Evolutionary conservation across 2,113 vertebrate genomes (phyloP).

Genomic region (Eidolon helvum): DNA sequence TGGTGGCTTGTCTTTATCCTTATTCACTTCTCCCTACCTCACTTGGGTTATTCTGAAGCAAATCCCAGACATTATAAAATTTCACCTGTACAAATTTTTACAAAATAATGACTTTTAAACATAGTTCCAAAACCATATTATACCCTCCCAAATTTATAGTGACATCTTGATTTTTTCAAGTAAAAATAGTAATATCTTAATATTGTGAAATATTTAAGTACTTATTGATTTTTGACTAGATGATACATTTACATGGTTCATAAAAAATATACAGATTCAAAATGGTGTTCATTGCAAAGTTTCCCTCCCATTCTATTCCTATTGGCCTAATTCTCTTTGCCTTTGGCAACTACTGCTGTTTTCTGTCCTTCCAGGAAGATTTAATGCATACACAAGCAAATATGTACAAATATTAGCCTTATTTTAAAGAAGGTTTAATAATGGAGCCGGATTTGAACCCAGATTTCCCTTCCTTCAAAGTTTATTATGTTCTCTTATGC

Average conservation of each 20-base stretch:
- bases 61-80: neutral
- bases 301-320: neutral
- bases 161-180: neutral
- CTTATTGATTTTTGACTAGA: neutral
- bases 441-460: neutral
- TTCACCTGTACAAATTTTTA: neutral
- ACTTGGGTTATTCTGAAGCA: constrained; percentile 22
- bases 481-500: neutral
- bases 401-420: neutral
- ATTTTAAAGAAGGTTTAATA: constrained; percentile 1
- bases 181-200: neutral
- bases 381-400: neutral
- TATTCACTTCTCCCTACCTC: neutral
- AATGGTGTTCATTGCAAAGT: neutral
- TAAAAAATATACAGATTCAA: constrained; percentile 3
- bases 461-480: neutral
- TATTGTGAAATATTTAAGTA: neutral
- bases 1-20: neutral
- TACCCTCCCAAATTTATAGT: neutral
- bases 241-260: neutral
- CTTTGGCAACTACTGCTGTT: neutral
- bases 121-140: neutral
- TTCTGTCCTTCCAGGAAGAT: neutral
- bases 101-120: neutral
- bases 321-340: neutral